Conservation (phyloP, 2,797 vertebrate species). For the Cynopterus sphinx region DNA sequence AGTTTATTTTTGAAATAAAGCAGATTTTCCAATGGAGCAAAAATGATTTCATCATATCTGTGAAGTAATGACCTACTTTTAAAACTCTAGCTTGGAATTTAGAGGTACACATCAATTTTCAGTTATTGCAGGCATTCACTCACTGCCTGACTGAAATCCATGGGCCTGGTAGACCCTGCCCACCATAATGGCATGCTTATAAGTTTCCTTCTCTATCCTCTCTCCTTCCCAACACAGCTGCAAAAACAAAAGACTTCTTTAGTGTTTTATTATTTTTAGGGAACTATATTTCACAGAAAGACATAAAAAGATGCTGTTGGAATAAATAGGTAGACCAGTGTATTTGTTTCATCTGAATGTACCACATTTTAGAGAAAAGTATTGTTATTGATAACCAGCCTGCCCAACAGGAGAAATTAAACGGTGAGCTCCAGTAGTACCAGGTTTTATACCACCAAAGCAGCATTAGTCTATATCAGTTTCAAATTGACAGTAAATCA, state of each 20-base stretch:
- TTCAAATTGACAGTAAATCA: not conserved
- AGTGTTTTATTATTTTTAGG: not conserved
- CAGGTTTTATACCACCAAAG: not conserved
- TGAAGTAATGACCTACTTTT: slow-evolving; percentile 27
- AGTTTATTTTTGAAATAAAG: slow-evolving; percentile 40
- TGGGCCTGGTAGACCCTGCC: not conserved
- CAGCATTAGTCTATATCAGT: not conserved
- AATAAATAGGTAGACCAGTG: not conserved
- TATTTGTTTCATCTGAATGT: not conserved
- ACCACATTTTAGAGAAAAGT: not conserved
- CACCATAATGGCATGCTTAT: not conserved
- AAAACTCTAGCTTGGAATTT: slow-evolving; percentile 1
- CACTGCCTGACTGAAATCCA: not conserved
- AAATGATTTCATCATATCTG: not conserved
- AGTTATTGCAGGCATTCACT: not conserved
- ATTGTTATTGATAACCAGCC: not conserved
- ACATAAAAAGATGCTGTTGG: not conserved
- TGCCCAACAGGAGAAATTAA: not conserved
- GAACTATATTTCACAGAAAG: not conserved
- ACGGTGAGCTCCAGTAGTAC: not conserved
- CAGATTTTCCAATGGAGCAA: not conserved
- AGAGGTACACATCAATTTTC: not conserved
- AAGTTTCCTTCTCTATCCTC: not conserved
- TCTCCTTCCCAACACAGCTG: not conserved
- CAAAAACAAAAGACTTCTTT: not conserved